Conservation (phyloP, 2,113 vertebrate genomes). For the Callipepla californica region DNA sequence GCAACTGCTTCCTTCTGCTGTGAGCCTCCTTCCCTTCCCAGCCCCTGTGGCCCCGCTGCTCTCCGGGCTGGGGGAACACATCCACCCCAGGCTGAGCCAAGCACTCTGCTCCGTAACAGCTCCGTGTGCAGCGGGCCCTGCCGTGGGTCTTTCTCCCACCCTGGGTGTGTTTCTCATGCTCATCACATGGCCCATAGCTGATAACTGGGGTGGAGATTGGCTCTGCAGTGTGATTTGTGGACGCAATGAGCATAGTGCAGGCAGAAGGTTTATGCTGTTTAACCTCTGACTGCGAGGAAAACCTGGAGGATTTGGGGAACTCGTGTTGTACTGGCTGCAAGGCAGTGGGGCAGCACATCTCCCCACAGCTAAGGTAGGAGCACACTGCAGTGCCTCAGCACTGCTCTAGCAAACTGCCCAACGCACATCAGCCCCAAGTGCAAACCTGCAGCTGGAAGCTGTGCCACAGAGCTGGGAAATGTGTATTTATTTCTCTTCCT, state of each 20-base stretch:
- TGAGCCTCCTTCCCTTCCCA: neutral
- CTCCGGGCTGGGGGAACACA: neutral
- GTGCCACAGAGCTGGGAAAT: neutral
- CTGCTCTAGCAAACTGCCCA: neutral
- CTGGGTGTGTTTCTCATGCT: neutral
- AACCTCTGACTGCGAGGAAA: neutral
- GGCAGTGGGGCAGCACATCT: neutral
- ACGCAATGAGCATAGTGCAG: neutral
- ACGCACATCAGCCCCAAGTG: rapidly evolving
- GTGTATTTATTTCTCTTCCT: constrained; percentile 63
- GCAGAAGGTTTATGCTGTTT: neutral
- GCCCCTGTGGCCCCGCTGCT: neutral
- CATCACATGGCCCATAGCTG: rapidly evolving
- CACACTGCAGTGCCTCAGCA: neutral
- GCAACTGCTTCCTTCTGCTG: constrained; percentile 17
- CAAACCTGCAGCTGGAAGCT: constrained; percentile 6
- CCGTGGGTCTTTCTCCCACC: neutral
- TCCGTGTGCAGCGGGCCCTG: neutral
- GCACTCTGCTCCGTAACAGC: neutral
- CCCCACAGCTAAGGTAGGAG: neutral
- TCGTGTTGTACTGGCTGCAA: neutral
- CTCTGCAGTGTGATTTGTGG: neutral
- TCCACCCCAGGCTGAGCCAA: rapidly evolving
- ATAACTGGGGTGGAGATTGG: neutral
- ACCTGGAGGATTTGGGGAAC: neutral